Evolutionary conservation across 2,113 vertebrate genomes (phyloP).

Genomic region (Lasiurus borealis): DNA sequence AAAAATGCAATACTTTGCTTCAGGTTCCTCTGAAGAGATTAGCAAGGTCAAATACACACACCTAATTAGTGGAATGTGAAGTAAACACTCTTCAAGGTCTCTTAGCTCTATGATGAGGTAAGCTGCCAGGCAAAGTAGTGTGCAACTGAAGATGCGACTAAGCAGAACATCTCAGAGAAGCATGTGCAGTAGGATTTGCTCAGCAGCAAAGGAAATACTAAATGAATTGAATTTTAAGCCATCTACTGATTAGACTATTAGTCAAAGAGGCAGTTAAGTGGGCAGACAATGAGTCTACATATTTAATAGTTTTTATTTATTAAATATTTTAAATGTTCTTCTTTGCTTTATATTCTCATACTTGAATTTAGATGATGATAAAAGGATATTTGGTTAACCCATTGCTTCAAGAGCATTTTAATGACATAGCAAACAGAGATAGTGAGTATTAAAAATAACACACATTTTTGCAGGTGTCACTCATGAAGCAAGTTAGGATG

Average conservation of each 20-base stretch:
- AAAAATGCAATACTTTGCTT: neutral
- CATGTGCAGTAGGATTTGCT: neutral
- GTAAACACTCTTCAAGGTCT: conserved; percentile 64
- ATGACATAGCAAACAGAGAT: neutral
- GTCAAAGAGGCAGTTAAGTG: conserved; percentile 61
- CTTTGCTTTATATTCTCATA: conserved; percentile 56
- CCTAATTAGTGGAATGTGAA: conserved; percentile 62
- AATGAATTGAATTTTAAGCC: conserved; percentile 66
- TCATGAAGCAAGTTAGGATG: neutral
- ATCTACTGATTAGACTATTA: conserved; percentile 49
- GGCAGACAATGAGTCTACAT: conserved; percentile 32
- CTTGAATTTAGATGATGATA: conserved; percentile 25
- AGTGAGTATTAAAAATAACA: neutral
- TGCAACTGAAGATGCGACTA: neutral
- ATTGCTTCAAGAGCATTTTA: conserved; percentile 20
- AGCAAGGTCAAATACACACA: conserved; percentile 35
- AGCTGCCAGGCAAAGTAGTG: neutral
- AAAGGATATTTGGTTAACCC: neutral
- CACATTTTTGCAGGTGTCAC: neutral
- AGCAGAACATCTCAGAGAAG: neutral
- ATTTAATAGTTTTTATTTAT: conserved; percentile 53
- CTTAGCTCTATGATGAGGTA: neutral
- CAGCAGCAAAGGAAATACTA: conserved; percentile 13
- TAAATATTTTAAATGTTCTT: conserved; percentile 23
- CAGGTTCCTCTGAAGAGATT: conserved; percentile 50